Conservation (phyloP, 2,797 vertebrate genomes). For the Buceros bicornis region DNA sequence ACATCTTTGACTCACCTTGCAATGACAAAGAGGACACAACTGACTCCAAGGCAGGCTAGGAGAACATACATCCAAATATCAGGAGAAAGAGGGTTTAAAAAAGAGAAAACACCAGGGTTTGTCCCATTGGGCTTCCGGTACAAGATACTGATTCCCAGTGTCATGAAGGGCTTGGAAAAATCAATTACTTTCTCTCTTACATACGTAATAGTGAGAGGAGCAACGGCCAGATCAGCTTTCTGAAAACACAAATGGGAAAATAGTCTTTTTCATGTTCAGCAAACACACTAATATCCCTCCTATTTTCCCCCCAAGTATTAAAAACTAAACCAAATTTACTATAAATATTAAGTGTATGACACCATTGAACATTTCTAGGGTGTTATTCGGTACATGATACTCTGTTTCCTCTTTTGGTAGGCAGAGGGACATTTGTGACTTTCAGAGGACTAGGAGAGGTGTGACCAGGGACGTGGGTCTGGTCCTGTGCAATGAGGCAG, state of each 20-base stretch:
- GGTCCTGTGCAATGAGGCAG: fast-evolving
- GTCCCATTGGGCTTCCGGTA: conserved; percentile 98
- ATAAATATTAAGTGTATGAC: neutral
- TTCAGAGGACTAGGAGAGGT: neutral
- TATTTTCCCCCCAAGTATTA: neutral
- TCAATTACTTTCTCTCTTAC: conserved; percentile 98
- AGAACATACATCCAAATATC: conserved; percentile 99
- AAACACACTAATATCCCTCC: neutral
- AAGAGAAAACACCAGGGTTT: conserved; percentile 97
- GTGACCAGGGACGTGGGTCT: neutral
- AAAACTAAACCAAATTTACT: neutral
- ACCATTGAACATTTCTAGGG: neutral
- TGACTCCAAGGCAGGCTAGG: conserved; percentile 96
- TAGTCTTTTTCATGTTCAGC: neutral
- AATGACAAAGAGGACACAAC: conserved; percentile 98
- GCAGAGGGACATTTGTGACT: neutral
- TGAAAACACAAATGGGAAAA: conserved; percentile 72
- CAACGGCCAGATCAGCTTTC: conserved; percentile 97
- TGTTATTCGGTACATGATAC: neutral
- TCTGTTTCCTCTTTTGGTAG: neutral
- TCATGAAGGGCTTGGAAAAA: conserved; percentile 99
- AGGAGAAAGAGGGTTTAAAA: conserved; percentile 95
- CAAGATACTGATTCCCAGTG: conserved; percentile 95
- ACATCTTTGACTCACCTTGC: conserved; percentile 87
- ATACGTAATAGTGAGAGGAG: conserved; percentile 97